A percentile compares a stretch with the other conserved stretches of the same genome.
These are phyloP conservation scores for Ochropacha duplaris DNA, from an alignment of 2,888 invertebrate genomes.

Conservation along the genomic window DNA sequence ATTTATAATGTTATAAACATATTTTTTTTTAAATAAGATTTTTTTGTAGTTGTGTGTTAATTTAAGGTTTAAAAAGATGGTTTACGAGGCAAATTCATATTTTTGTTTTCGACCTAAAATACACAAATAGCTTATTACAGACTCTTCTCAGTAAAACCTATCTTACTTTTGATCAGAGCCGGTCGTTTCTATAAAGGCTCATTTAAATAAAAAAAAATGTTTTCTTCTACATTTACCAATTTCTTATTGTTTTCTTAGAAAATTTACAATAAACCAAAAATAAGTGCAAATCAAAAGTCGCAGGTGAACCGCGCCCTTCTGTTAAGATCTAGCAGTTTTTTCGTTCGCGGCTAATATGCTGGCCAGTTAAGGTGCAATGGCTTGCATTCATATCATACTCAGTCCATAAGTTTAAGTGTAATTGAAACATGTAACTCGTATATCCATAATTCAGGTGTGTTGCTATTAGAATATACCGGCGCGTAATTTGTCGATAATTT, in stretches of 20 bases:
- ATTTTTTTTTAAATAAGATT: too few relatives aligned
- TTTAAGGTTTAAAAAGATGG: neutral
- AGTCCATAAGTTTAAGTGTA: constrained; percentile 57
- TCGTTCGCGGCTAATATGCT: constrained; percentile 61
- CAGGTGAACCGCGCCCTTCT: constrained; percentile 31
- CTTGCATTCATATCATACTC: constrained; percentile 66
- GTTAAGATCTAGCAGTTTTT: constrained; percentile 50
- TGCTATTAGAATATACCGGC: constrained; percentile 36
- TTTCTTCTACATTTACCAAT: too few relatives aligned
- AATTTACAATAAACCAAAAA: neutral
- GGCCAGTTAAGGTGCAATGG: constrained; percentile 55
- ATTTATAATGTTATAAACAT: neutral
- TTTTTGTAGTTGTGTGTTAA: too few relatives aligned
- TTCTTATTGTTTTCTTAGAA: too few relatives aligned
- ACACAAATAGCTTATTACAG: too few relatives aligned
- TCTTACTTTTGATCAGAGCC: too few relatives aligned
- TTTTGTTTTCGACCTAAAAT: too few relatives aligned
- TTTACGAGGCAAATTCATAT: too few relatives aligned
- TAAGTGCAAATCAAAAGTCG: neutral
- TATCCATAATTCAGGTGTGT: constrained; percentile 30
- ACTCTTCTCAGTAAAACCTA: too few relatives aligned
- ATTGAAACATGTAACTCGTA: constrained; percentile 68
- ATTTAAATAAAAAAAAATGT: too few relatives aligned
- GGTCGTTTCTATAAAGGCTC: too few relatives aligned
- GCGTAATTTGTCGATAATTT: neutral